Evolutionary conservation across 2,113 vertebrate species (phyloP), one percentile per base, ranked within the genome.

Genomic region (Heliornis fulica): DNA sequence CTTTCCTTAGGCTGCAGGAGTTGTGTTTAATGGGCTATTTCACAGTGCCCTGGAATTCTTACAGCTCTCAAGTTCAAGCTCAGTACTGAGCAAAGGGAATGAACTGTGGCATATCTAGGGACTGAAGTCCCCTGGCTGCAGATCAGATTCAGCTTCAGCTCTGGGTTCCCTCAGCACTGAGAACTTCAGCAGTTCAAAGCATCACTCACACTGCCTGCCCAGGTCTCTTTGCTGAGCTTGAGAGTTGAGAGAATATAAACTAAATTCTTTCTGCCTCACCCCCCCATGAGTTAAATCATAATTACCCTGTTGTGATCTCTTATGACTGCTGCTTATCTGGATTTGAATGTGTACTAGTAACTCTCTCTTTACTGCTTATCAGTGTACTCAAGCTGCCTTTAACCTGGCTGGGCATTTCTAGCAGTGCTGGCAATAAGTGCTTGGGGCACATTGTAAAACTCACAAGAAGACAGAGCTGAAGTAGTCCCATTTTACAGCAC

Each of bases 201-300:
- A 13, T 22, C 2, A 0, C 7, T 64, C 28, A 32, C 0, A 2
- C 36, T 83, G n/a, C 26, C 7, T 15, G n/a, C 18, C 31, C 28
- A 16, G 22, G 21, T 57, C 53, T 70, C 54, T 40, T 11, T 51
- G 80, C 36, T 46, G 46, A 34, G 15, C 32, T 46, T 29, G n/a
- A 45, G 29, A 56, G 19, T 22, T 28, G 31, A 34, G 20, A 63
- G 38, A 64, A 64, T 17, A 70, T 17, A 53, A 79, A 61, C 15
- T 28, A 8, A 50, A 71, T 54, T 50, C 11, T 74, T 56, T n/a
- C n/a, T n/a, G n/a, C n/a, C 1, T 25, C 38, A n/a, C 28, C 9
- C 14, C 50, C 50, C 8, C 22, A 26, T n/a, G 13, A 20, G 5
- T 74, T 57, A 36, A 34, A 81, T 17, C 34, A 16, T 31, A 61